Percentiles rank a stretch among this genome's conserved stretches.
phyloP scores from a whole-genome alignment of 2,888 invertebrate species.

The Anaspis maculata region DNA sequence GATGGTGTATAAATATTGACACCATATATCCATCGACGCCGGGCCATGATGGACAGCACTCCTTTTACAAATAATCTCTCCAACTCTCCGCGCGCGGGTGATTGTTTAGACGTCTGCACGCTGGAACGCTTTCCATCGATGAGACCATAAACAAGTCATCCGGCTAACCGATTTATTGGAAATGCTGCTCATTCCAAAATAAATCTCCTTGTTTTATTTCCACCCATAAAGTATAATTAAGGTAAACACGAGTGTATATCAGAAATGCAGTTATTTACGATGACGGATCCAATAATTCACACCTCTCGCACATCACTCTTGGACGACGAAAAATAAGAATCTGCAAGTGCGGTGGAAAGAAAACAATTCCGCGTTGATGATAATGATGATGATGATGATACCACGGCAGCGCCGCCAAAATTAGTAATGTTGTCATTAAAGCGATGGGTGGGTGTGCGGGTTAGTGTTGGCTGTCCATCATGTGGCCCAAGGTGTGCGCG shows the following conservation, averaged over 20 bases:
- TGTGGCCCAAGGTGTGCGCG: conserved; percentile 3
- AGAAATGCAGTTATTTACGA: too few relatives aligned
- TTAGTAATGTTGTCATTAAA: too few relatives aligned
- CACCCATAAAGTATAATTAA: conserved; percentile 33
- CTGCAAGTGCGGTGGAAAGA: too few relatives aligned
- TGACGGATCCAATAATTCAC: too few relatives aligned
- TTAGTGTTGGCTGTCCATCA: too few relatives aligned
- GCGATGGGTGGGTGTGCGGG: too few relatives aligned
- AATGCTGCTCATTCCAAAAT: conserved; percentile 28
- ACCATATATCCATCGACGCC: conserved; percentile 38
- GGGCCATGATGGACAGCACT: conserved; percentile 27
- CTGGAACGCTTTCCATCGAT: conserved; percentile 27
- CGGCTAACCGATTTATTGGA: conserved; percentile 25
- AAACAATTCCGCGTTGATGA: too few relatives aligned
- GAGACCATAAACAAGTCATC: conserved; percentile 29
- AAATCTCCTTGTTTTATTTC: conserved; percentile 30
- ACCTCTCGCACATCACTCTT: too few relatives aligned
- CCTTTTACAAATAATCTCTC: conserved; percentile 30
- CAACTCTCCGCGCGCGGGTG: conserved; percentile 17
- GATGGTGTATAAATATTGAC: conserved; percentile 39
- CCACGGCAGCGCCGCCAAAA: too few relatives aligned
- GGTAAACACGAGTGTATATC: too few relatives aligned
- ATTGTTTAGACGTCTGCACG: conserved; percentile 18
- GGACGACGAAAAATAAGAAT: too few relatives aligned
- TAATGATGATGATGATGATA: too few relatives aligned